Evolutionary conservation across 2,113 vertebrate genomes (phyloP).

Genomic region (Phalacrocorax carbo): DNA sequence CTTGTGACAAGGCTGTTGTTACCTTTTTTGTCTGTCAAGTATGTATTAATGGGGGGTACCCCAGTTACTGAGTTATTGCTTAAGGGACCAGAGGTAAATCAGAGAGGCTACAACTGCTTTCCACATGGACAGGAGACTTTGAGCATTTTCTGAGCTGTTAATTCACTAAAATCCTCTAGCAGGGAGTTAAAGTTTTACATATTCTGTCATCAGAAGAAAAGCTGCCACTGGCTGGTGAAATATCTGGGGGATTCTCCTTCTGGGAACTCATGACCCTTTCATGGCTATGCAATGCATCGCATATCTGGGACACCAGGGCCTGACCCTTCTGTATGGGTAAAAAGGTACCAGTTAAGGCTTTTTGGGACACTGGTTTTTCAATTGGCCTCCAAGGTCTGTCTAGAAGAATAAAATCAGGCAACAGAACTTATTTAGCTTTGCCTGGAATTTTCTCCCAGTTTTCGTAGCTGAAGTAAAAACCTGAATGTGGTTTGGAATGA

Average conservation of each 20-base stretch:
- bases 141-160: neutral
- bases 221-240: neutral
- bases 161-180: neutral
- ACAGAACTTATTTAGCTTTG: neutral
- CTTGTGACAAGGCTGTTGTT: neutral
- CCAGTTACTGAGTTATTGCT: neutral
- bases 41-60: neutral
- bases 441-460: neutral
- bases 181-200: neutral
- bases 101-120: neutral
- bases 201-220: neutral
- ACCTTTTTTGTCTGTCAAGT: neutral
- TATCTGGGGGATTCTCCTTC: neutral
- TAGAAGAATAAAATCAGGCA: neutral
- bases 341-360: neutral
- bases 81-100: neutral
- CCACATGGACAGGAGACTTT: rapidly evolving
- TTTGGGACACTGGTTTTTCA: neutral
- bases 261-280: neutral
- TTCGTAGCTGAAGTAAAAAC: neutral
- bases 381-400: neutral
- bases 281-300: neutral
- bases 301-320: neutral
- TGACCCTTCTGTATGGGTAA: neutral
- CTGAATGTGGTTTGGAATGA: neutral